Percentiles rank a stretch among this genome's conserved stretches.
Conservation (phyloP, 2,888 invertebrate genomes). For the Orthosia cruda region DNA sequence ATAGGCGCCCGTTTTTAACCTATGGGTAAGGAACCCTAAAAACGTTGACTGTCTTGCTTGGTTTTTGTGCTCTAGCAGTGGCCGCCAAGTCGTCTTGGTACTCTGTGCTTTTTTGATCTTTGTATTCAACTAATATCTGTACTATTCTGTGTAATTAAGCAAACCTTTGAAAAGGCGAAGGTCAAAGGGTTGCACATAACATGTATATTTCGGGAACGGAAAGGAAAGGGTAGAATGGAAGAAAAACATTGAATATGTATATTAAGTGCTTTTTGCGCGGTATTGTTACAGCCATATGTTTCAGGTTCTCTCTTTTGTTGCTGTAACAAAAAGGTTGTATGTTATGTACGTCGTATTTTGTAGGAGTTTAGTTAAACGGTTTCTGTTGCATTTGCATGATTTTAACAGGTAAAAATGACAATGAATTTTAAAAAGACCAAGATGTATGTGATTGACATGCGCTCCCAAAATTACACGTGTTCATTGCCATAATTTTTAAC, state of each 20-base stretch:
- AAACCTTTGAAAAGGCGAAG: conserved; percentile 44
- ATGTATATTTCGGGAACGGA: conserved; percentile 40
- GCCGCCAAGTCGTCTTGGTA: too few relatives aligned
- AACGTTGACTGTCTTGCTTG: too few relatives aligned
- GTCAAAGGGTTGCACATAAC: conserved; percentile 51
- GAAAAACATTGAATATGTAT: conserved; percentile 45
- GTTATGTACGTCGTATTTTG: conserved; percentile 5
- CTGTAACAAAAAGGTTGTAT: conserved; percentile 31
- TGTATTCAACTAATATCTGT: not conserved
- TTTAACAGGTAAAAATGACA: not conserved
- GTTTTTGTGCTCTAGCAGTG: too few relatives aligned
- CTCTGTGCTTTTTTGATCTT: not conserved
- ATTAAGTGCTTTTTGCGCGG: conserved; percentile 58
- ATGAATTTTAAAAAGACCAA: too few relatives aligned
- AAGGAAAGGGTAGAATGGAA: conserved; percentile 40
- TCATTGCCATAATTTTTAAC: too few relatives aligned
- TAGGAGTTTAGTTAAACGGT: not conserved
- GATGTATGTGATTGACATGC: too few relatives aligned
- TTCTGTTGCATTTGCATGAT: not conserved
- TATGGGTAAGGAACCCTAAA: too few relatives aligned
- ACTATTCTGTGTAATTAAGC: not conserved
- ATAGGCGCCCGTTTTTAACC: too few relatives aligned
- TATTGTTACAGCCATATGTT: conserved; percentile 48
- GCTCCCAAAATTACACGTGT: too few relatives aligned
- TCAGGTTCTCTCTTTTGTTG: conserved; percentile 37